Percentiles rank a stretch among this genome's conserved stretches.
phyloP scores from a whole-genome alignment of 2,888 invertebrate genomes.

The Buathra laborator region DNA sequence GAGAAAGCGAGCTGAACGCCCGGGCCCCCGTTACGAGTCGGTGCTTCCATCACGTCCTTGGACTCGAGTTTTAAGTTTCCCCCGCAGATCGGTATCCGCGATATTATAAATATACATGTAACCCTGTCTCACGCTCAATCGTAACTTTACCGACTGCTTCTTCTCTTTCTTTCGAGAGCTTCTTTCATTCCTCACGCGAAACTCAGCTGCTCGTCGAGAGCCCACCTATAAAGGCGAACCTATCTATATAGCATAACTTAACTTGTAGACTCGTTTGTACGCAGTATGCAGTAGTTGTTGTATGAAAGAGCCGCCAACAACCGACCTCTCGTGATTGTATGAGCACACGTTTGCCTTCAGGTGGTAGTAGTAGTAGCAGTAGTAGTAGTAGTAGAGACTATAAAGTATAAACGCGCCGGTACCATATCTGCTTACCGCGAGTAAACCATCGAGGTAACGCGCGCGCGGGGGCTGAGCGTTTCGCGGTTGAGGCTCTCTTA shows the following conservation, averaged over 20 bases:
- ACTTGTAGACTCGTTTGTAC: conserved; percentile 34
- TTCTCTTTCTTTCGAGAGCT: neutral
- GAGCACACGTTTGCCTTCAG: conserved; percentile 57
- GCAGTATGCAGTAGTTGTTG: neutral
- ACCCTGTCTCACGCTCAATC: conserved; percentile 63
- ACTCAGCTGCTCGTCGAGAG: neutral
- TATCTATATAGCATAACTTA: conserved; percentile 44
- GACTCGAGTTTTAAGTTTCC: conserved; percentile 72
- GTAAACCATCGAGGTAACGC: neutral
- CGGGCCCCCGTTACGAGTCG: conserved; percentile 48
- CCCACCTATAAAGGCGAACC: conserved; percentile 48
- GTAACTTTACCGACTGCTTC: neutral
- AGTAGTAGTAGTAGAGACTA: neutral
- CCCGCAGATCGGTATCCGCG: conserved; percentile 78
- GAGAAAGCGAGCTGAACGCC: conserved; percentile 26
- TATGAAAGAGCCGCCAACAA: conserved; percentile 17
- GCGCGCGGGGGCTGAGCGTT: conserved; percentile 8
- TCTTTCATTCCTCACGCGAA: conserved; percentile 19
- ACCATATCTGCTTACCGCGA: conserved; percentile 74
- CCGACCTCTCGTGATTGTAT: conserved; percentile 50
- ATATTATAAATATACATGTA: conserved; percentile 81
- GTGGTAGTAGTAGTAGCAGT: neutral
- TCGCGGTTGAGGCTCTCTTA: conserved; percentile 72
- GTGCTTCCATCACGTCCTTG: conserved; percentile 69
- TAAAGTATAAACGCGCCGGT: conserved; percentile 68